Base-by-base conservation (phyloP, 1,140 invertebrate species). In the Cataglyphis hispanica region DNA sequence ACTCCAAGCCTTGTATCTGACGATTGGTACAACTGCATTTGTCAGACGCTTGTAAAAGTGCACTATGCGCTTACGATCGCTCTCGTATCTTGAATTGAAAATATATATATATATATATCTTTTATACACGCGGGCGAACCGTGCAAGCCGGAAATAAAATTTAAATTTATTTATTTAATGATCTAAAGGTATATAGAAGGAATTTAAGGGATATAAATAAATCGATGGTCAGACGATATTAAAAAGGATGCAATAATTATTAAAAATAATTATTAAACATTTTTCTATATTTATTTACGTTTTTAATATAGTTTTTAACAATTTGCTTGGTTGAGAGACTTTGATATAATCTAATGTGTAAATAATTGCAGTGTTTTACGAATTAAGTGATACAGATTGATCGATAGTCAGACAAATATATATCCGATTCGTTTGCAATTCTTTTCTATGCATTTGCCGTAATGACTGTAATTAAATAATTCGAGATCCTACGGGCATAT, bases 1-100 rank as follows among this genome's bases (percentile, higher is more conserved):
- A 72, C 72, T 81, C 58, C 81, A 27, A 84, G 81, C 78, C 40
- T 87, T 86, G 87, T 76, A 76, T 86, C 81, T 89, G 84, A 89
- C 63, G 75, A 88, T 89, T 72, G 64, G 70, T 84, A 64, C 61
- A 61, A 83, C 85, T 89, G 77, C 87, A 63, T 53, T 8, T 74
- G 53, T 66, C 84, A 83, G 25, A 43, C 4, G 53, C 19, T 60
- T 43, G 78, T 61, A 83, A 83, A 83, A 83, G 25, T 83, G n/a
- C 53, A 72, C 46, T 25, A 8, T 13, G 37, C 25, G 19, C 43
- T 66, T 67, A 25, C 27, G 2, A 74, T 0, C n/a, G 53, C 13
- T 60, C 46, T 70, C 11, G 34, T 60, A 60, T 46, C 27, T 61
- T 46, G 19, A 66, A 64, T 66, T 43, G 25, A 7, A 81, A 46